These are phyloP conservation scores for Etheostoma perlongum DNA, from an alignment of 2,797 vertebrate species.

Conservation along the genomic window DNA sequence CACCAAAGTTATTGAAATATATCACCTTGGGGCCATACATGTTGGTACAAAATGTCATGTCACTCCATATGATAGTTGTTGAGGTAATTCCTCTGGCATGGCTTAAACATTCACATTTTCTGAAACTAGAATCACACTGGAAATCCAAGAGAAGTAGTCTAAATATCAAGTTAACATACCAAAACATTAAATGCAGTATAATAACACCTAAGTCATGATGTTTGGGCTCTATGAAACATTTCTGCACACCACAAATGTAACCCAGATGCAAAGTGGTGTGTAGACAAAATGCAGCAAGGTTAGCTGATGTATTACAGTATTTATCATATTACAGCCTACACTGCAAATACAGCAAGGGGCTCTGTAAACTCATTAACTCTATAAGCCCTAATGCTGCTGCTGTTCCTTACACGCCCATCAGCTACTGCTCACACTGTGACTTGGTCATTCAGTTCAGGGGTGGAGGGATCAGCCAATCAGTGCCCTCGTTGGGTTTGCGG, in stretches of 20 bases:
- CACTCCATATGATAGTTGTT: background rate
- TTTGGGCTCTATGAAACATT: conserved; percentile 33
- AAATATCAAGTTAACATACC: background rate
- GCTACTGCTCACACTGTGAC: background rate
- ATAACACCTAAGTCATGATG: conserved; percentile 3
- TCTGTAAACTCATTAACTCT: conserved; percentile 24
- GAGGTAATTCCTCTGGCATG: background rate
- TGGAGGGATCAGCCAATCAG: too few species aligned
- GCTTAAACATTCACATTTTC: background rate
- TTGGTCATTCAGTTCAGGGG: too few species aligned
- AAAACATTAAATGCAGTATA: background rate
- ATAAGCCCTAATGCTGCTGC: background rate
- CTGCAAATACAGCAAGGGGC: conserved; percentile 27
- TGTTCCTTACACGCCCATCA: background rate
- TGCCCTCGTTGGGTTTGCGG: too few species aligned
- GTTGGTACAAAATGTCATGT: background rate
- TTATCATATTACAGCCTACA: conserved; percentile 30
- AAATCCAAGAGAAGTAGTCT: background rate
- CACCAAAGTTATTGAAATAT: background rate
- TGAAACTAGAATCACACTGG: background rate
- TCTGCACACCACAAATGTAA: conserved; percentile 20
- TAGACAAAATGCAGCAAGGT: conserved; percentile 34
- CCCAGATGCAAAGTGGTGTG: conserved; percentile 6
- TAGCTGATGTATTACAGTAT: conserved; percentile 1
- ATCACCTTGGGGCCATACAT: background rate